Conservation (phyloP, 2,888 invertebrate genomes). For the Lepidocyrtinus sp. region DNA sequence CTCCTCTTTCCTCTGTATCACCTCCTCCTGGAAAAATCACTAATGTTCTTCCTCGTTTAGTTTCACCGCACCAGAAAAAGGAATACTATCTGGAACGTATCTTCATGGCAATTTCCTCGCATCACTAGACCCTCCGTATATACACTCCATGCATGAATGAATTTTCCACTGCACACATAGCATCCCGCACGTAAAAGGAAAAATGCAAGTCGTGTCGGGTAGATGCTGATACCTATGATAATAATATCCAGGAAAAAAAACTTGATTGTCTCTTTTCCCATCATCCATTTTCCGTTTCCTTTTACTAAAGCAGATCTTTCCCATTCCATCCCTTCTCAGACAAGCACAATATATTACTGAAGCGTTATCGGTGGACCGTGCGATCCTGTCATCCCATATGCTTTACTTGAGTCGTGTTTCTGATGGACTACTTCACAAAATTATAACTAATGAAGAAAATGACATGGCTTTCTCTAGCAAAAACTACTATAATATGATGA, state of each 20-base stretch:
- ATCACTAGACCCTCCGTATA: slow-evolving; percentile 7
- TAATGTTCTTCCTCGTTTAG: slow-evolving; percentile 7
- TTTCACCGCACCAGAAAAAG: neutral
- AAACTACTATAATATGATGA: slow-evolving; percentile 9
- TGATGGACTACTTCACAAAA: slow-evolving; percentile 40
- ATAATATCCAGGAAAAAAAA: neutral
- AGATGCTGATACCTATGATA: neutral
- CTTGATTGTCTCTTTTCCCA: slow-evolving; percentile 11
- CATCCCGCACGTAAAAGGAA: neutral
- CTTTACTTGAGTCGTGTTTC: slow-evolving; percentile 19
- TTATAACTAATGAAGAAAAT: slow-evolving; percentile 44
- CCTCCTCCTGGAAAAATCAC: neutral
- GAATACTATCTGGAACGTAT: neutral
- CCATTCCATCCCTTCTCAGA: neutral
- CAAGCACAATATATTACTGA: slow-evolving; percentile 10
- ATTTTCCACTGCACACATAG: neutral
- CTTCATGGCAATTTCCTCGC: slow-evolving; percentile 4
- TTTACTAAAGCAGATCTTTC: neutral
- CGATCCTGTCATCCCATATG: slow-evolving; percentile 9
- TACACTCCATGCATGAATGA: neutral
- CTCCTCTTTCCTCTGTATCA: neutral
- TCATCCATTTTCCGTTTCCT: slow-evolving; percentile 8
- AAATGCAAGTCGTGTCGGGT: neutral
- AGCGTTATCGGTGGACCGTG: slow-evolving; percentile 11
- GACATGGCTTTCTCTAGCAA: slow-evolving; percentile 26